Evolutionary conservation across 2,797 vertebrate species (phyloP), one percentile per base, ranked within the genome.

Genomic region (Pseudochirops corinnae): DNA sequence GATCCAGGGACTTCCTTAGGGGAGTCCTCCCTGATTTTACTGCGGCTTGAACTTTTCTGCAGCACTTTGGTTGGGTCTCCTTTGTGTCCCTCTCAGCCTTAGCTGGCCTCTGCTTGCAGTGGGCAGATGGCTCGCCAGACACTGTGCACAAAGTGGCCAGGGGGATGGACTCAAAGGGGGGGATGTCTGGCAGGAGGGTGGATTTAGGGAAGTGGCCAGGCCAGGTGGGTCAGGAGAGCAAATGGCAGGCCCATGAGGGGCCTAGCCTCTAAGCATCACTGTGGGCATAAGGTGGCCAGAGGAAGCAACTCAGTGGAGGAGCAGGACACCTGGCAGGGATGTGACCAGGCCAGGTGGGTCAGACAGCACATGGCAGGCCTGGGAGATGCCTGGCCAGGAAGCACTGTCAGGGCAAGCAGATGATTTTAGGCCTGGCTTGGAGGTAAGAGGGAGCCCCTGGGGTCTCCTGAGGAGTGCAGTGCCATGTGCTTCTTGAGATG

Each of bases 141-240:
- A 82, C 26, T 46, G 12, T 21, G 9, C 5, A 2, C 28, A 1
- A 29, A 16, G 50, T 11, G 58, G 31, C 5, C 0, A 12, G 18
- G 5, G 52, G 52, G 29, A 12, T 21, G 26, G 7, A 21, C 14
- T 31, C 1, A 24, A 46, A 0, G 0, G 50, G 13, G 9, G 5
- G 52, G 9, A 7, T 13, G 12, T 4, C 24, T n/a, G 29, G 2
- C 31, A 26, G 90, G 55, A 53, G 57, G 26, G 57, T 0, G 7
- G 57, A 58, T 28, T 58, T 28, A 58, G 21, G 57, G 57, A 58
- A 58, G 24, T 26, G 26, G 31, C 60, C 31, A 33, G 60, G 12
- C 62, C 31, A 55, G 31, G 31, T 13, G 33, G 12, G 3, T 14
- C 1, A 53, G 3, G 13, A n/a, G 62, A 0, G 33, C 33, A 1